phyloP scores from a whole-genome alignment of 1,140 invertebrate species.

The Drosophila erecta region DNA sequence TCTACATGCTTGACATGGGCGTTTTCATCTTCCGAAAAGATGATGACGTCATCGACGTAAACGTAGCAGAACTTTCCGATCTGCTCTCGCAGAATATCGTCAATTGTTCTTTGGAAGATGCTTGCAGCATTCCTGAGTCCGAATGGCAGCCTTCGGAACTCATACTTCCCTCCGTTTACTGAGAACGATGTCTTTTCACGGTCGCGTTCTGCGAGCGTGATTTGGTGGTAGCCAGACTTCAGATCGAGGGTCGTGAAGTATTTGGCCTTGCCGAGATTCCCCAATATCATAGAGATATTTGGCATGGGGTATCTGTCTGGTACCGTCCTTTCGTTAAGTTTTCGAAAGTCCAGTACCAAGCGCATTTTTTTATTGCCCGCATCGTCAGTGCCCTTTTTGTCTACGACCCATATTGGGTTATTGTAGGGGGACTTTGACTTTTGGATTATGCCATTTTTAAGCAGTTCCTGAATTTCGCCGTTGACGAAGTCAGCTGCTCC shows the following conservation, averaged over 20 bases:
- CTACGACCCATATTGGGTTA: no score
- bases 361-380: no score
- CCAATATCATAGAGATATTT: slow-evolving; percentile 7
- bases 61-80: background rate
- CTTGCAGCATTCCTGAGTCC: slow-evolving; percentile 14
- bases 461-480: no score
- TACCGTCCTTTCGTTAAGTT: slow-evolving; percentile 13
- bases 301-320: slow-evolving; percentile 22
- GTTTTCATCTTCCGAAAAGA: slow-evolving; percentile 15
- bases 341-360: slow-evolving; percentile 15
- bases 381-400: no score
- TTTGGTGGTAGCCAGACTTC: slow-evolving; percentile 16
- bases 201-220: slow-evolving; percentile 9
- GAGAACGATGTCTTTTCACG: slow-evolving; percentile 25
- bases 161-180: slow-evolving; percentile 18
- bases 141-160: slow-evolving; percentile 17
- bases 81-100: slow-evolving; percentile 9
- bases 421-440: no score
- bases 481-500: no score
- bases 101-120: slow-evolving; percentile 24
- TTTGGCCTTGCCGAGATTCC: slow-evolving; percentile 18
- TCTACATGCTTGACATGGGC: slow-evolving; percentile 15
- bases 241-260: slow-evolving; percentile 24
- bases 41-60: slow-evolving; percentile 16
- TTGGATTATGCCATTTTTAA: no score